Percentiles rank a stretch among this genome's conserved stretches.
These are phyloP conservation scores for Pararge aegeria DNA, from an alignment of 1,140 invertebrate species.

Conservation along the genomic window DNA sequence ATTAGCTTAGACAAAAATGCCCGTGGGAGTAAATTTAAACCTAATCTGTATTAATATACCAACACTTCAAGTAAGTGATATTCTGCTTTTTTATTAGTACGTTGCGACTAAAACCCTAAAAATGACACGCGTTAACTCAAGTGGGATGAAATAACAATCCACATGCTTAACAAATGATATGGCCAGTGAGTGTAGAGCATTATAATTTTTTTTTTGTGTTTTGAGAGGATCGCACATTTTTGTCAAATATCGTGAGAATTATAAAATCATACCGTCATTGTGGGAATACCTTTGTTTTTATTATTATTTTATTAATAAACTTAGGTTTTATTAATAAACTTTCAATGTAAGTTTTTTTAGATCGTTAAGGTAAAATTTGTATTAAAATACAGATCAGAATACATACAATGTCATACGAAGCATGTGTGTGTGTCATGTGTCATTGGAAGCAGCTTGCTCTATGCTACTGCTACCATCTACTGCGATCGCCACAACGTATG, in stretches of 20 bases:
- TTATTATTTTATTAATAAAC: too few species aligned
- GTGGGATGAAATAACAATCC: constrained; percentile 49
- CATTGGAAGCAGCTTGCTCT: too few species aligned
- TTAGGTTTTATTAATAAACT: too few species aligned
- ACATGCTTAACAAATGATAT: constrained; percentile 22
- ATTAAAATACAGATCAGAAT: too few species aligned
- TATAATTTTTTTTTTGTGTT: background rate
- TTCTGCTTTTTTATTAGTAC: background rate
- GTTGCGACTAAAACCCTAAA: background rate
- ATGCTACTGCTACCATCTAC: too few species aligned
- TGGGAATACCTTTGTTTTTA: too few species aligned
- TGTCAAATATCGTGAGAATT: background rate
- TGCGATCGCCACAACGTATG: too few species aligned
- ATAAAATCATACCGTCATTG: too few species aligned
- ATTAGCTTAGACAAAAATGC: background rate
- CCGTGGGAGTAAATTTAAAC: background rate
- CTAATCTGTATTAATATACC: background rate
- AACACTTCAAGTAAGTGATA: constrained; percentile 6
- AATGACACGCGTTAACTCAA: constrained; percentile 34
- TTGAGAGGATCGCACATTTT: background rate
- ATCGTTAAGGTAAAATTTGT: too few species aligned
- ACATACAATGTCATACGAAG: too few species aligned
- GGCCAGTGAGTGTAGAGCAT: background rate
- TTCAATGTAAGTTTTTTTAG: too few species aligned
- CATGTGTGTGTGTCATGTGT: too few species aligned